phyloP scores from a whole-genome alignment of 1,140 invertebrate genomes.

The Drosophila grimshawi region DNA sequence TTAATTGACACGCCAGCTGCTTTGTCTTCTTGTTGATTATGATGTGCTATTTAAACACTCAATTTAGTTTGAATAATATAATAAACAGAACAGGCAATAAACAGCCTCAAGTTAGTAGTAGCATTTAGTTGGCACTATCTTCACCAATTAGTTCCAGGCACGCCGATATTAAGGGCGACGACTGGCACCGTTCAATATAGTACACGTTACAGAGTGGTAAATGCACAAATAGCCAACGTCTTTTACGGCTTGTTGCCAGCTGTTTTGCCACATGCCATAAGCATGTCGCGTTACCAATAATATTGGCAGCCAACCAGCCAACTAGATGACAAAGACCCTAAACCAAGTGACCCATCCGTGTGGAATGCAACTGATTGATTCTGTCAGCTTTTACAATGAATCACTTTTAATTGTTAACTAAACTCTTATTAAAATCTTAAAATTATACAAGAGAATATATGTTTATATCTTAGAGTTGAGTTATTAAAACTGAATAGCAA shows the following conservation, averaged over 20 bases:
- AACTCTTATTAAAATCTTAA: no score
- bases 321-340: not conserved
- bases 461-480: no score
- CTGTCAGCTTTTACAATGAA: not conserved
- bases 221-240: not conserved
- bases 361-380: not conserved
- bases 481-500: no score
- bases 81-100: constrained; percentile 6
- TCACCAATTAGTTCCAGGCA: constrained; percentile 21
- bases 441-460: no score
- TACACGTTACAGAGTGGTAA: constrained; percentile 33
- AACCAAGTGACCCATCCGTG: not conserved
- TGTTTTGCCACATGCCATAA: constrained; percentile 27
- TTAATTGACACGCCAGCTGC: constrained; percentile 73
- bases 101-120: not conserved
- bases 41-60: constrained; percentile 49
- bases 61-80: constrained; percentile 14
- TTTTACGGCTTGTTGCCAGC: constrained; percentile 32
- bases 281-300: constrained; percentile 30
- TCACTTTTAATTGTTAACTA: no score
- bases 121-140: not conserved
- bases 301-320: constrained; percentile 15
- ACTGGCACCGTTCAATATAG: constrained; percentile 15
- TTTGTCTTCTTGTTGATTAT: constrained; percentile 41
- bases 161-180: constrained; percentile 15